Conservation (phyloP, 2,797 vertebrate species). For the Xerus rutilus region DNA sequence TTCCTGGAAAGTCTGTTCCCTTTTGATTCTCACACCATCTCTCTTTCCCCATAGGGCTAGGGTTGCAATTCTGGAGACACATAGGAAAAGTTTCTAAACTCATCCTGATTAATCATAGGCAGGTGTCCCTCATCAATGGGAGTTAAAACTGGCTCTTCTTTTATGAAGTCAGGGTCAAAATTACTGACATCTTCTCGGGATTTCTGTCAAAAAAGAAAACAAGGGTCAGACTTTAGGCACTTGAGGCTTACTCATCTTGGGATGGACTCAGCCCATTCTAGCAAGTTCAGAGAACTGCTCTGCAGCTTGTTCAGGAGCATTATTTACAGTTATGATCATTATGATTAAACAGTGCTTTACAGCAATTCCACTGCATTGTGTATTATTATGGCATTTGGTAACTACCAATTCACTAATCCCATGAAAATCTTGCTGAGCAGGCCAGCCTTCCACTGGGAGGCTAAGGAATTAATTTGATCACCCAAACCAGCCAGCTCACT, state of each 20-base stretch:
- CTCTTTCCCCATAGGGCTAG: conserved; percentile 73
- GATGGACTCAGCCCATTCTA: not conserved
- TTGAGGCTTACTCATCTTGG: not conserved
- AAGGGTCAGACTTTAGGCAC: conserved; percentile 58
- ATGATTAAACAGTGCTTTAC: not conserved
- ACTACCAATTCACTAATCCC: conserved; percentile 51
- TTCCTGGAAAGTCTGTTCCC: conserved; percentile 76
- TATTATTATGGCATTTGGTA: conserved; percentile 48
- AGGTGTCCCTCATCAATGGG: conserved; percentile 95
- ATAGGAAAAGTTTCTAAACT: conserved; percentile 98
- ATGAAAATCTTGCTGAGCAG: conserved; percentile 54
- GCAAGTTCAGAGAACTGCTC: not conserved
- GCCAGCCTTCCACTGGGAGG: not conserved
- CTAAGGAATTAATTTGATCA: conserved; percentile 4
- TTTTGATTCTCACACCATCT: conserved; percentile 57
- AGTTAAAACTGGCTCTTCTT: conserved; percentile 96
- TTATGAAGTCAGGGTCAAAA: conserved; percentile 99
- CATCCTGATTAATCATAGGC: conserved; percentile 95
- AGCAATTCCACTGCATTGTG: not conserved
- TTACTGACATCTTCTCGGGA: conserved; percentile 97
- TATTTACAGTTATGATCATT: not conserved
- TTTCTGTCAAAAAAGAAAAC: conserved; percentile 91
- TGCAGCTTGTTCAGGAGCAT: not conserved
- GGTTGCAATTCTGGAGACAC: conserved; percentile 92
- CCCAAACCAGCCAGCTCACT: not conserved